Conservation (phyloP, 2,888 invertebrate genomes). For the Drosophila suboccidentalis region DNA sequence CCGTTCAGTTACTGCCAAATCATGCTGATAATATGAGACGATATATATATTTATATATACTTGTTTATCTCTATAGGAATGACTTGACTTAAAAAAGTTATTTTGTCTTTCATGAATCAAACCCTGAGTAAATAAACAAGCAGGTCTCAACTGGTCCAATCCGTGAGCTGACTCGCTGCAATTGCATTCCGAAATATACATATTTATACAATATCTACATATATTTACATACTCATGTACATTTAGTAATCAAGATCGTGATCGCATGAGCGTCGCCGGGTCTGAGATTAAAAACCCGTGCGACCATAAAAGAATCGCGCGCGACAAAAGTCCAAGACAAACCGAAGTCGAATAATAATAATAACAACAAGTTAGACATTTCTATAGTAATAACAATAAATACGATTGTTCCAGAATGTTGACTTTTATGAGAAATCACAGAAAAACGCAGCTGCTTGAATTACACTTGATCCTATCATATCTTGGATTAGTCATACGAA, state of each 20-base stretch:
- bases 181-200: conserved; percentile 15
- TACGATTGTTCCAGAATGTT: conserved; percentile 15
- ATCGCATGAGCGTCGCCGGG: conserved; percentile 33
- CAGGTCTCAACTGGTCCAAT: conserved; percentile 18
- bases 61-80: conserved; percentile 1
- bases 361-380: conserved; percentile 11
- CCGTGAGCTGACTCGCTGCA: conserved; percentile 6
- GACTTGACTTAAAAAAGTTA: conserved; percentile 17
- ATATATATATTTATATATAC: conserved; percentile 5
- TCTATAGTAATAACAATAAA: background rate
- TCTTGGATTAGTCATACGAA: conserved; percentile 14
- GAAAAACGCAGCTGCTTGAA: conserved; percentile 6
- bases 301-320: conserved; percentile 31
- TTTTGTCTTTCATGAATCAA: conserved; percentile 58
- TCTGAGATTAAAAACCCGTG: conserved; percentile 34
- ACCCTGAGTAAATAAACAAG: conserved; percentile 36
- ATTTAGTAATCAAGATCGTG: conserved; percentile 29
- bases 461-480: conserved; percentile 8
- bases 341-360: background rate
- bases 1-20: conserved; percentile 40
- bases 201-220: background rate
- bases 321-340: conserved; percentile 25
- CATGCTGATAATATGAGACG: conserved; percentile 66
- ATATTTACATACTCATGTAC: background rate
- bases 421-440: background rate